Conservation (phyloP, 2,113 vertebrate species). For the Chauna torquata region DNA sequence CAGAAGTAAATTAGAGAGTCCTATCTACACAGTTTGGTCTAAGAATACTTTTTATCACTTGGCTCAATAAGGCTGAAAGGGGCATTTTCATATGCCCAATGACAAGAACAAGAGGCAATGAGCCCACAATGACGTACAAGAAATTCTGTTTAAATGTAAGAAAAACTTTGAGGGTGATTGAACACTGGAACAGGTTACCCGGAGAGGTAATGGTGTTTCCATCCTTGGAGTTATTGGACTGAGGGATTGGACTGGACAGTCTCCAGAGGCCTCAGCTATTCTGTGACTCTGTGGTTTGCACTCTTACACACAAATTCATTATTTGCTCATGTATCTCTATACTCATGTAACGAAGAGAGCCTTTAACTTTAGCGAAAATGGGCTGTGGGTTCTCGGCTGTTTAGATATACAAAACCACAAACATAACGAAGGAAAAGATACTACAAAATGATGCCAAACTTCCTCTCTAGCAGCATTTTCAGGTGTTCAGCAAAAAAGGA, state of each 20-base stretch:
- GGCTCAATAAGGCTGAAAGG: not conserved
- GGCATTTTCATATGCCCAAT: not conserved
- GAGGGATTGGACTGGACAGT: not conserved
- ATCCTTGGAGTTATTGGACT: not conserved
- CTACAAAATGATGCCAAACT: not conserved
- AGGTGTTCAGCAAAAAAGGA: not conserved
- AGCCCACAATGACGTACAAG: not conserved
- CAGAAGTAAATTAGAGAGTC: not conserved
- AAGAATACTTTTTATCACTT: not conserved
- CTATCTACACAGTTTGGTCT: not conserved
- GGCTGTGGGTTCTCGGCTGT: not conserved
- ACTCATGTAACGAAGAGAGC: not conserved
- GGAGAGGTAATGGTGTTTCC: not conserved
- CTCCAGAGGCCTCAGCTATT: not conserved
- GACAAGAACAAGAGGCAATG: not conserved
- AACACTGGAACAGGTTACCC: not conserved
- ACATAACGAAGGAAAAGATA: not conserved
- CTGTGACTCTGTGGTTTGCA: not conserved
- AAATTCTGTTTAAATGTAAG: not conserved
- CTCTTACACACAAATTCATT: not conserved
- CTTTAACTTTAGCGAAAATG: not conserved
- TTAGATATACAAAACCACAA: not conserved
- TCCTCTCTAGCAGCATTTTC: not conserved
- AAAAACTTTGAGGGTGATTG: not conserved
- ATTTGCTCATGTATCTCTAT: not conserved